Evolutionary conservation across 2,113 vertebrate genomes (phyloP).

Genomic region (Butorides virescens): DNA sequence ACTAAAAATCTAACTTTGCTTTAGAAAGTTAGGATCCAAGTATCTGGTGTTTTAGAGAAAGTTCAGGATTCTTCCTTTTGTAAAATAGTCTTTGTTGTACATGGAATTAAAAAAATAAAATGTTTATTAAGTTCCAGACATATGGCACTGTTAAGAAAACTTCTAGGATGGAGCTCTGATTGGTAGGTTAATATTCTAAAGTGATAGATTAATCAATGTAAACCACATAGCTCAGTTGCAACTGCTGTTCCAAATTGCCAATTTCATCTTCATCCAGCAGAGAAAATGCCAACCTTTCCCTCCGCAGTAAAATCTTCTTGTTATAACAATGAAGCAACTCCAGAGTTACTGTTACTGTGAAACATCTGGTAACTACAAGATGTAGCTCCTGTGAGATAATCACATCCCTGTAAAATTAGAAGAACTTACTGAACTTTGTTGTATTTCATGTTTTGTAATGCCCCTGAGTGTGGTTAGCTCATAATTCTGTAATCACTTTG

Average conservation of each 20-base stretch:
- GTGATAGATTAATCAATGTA: slow-evolving; percentile 72
- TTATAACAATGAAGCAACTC: slow-evolving; percentile 70
- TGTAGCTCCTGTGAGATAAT: slow-evolving; percentile 72
- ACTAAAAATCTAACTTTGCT: not conserved
- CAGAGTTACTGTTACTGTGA: slow-evolving; percentile 68
- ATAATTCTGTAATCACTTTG: slow-evolving; percentile 70
- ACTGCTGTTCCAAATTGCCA: slow-evolving; percentile 67
- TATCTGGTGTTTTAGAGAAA: not conserved
- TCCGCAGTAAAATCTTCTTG: slow-evolving; percentile 69
- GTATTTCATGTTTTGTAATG: slow-evolving; percentile 73
- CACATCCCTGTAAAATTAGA: slow-evolving; percentile 62
- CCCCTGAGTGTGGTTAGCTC: slow-evolving; percentile 47
- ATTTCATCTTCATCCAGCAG: slow-evolving; percentile 76
- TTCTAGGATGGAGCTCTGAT: slow-evolving; percentile 7
- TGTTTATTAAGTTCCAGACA: slow-evolving; percentile 53
- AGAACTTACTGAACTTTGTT: slow-evolving; percentile 62
- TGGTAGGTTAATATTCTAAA: slow-evolving; percentile 70
- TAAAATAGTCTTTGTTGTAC: not conserved
- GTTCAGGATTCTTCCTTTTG: not conserved
- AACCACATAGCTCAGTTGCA: slow-evolving; percentile 70
- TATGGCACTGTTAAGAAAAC: slow-evolving; percentile 58
- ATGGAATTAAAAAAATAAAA: slow-evolving; percentile 46
- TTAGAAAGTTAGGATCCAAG: not conserved
- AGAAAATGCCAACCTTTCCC: slow-evolving; percentile 72
- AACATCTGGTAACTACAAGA: slow-evolving; percentile 79